These are phyloP conservation scores for Eira barbara DNA, from an alignment of 2,113 vertebrate species.

Conservation along the genomic window DNA sequence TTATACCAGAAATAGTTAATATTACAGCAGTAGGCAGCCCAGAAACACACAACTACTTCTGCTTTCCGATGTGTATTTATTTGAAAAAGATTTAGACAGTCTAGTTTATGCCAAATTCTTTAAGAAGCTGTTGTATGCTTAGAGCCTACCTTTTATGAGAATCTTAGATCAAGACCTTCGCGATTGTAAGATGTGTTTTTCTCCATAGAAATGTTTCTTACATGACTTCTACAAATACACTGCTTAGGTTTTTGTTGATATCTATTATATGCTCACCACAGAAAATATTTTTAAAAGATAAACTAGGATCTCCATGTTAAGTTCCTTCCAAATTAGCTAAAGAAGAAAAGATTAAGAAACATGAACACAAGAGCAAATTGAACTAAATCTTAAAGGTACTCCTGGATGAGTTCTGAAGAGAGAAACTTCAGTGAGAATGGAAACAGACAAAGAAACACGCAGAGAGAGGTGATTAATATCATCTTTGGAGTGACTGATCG, in stretches of 20 bases:
- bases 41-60: constrained; percentile 54
- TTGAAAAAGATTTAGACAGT: constrained; percentile 35
- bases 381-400: constrained; percentile 22
- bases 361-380: constrained; percentile 6
- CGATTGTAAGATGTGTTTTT: constrained; percentile 25
- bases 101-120: constrained; percentile 42
- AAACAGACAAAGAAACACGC: constrained; percentile 12
- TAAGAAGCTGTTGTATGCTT: constrained; percentile 18
- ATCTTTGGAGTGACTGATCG: not conserved
- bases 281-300: not conserved
- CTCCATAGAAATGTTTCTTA: constrained; percentile 17
- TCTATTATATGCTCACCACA: not conserved
- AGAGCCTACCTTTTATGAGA: constrained; percentile 28
- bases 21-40: constrained; percentile 59
- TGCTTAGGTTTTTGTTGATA: constrained; percentile 8
- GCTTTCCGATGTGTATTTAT: constrained; percentile 56
- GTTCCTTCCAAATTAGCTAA: not conserved
- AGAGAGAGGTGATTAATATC: not conserved
- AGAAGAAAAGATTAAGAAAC: not conserved
- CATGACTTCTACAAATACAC: constrained; percentile 22
- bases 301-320: not conserved
- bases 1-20: constrained; percentile 70
- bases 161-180: constrained; percentile 19
- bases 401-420: not conserved
- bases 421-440: constrained; percentile 1